These are phyloP conservation scores for Crotalus horridus DNA, from an alignment of 2,113 vertebrate species.

Conservation along the genomic window DNA sequence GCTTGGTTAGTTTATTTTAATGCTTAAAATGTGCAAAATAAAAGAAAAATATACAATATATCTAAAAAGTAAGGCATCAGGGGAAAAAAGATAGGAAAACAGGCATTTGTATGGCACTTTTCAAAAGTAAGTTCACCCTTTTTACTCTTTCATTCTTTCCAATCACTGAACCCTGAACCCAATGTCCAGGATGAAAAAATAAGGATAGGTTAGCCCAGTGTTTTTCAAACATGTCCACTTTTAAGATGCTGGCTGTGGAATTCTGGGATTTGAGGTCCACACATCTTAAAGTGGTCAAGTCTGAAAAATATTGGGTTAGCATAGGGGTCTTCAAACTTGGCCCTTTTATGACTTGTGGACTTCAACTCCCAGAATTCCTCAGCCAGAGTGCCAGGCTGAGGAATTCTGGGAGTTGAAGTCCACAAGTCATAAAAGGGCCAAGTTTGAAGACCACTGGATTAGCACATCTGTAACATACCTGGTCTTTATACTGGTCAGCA, in stretches of 20 bases:
- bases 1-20: too few species aligned
- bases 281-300: too few species aligned
- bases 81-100: neutral
- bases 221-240: neutral
- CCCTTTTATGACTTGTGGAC: too few species aligned
- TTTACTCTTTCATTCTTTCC: neutral
- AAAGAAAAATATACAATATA: neutral
- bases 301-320: too few species aligned
- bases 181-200: neutral
- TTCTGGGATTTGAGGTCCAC: too few species aligned
- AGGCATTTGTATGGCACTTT: neutral
- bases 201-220: neutral
- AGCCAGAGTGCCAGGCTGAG: too few species aligned
- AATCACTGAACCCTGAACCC: neutral
- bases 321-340: too few species aligned
- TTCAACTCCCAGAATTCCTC: too few species aligned
- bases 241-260: neutral
- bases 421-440: neutral
- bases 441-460: neutral
- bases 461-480: slow-evolving; percentile 62
- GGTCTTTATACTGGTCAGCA: slow-evolving; percentile 87
- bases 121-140: neutral
- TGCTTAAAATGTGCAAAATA: too few species aligned
- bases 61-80: neutral
- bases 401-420: neutral